phyloP scores from a whole-genome alignment of 2,888 invertebrate genomes.

The Lasiommata megera region DNA sequence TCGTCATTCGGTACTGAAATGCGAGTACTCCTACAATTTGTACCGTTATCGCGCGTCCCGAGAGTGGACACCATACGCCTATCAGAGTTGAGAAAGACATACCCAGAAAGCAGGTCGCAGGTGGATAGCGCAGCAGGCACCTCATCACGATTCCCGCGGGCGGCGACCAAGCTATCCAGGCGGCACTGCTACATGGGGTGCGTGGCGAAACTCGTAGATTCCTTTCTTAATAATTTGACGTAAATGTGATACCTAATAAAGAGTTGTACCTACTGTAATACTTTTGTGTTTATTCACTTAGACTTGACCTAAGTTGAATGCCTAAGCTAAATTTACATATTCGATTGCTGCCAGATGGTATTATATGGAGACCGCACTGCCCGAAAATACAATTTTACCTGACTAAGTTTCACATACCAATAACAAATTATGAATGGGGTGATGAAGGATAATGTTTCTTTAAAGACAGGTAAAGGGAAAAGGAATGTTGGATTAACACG shows the following conservation, averaged over 20 bases:
- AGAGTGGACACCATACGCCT: neutral
- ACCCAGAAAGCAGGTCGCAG: neutral
- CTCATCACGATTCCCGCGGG: conserved; percentile 21
- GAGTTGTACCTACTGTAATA: too few species aligned
- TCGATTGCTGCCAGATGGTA: too few species aligned
- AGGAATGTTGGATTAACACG: too few species aligned
- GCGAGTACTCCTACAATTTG: neutral
- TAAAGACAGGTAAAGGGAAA: too few species aligned
- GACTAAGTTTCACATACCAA: too few species aligned
- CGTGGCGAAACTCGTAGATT: conserved; percentile 59
- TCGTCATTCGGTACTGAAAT: neutral
- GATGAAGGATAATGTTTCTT: too few species aligned
- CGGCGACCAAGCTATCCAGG: conserved; percentile 28
- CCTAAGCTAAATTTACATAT: too few species aligned
- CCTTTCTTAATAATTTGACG: conserved; percentile 58
- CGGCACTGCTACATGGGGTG: conserved; percentile 52
- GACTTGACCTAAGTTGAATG: too few species aligned
- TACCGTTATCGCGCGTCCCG: neutral
- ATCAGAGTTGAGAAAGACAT: neutral
- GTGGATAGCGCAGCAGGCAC: neutral
- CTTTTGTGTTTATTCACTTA: too few species aligned
- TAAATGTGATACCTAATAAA: conserved; percentile 32
- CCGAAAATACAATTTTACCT: too few species aligned
- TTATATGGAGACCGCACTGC: too few species aligned
- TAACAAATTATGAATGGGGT: too few species aligned